Evolutionary conservation across 2,888 invertebrate genomes (phyloP), one percentile per base, ranked within the genome.

Genomic region (Drosophila algonquin): DNA sequence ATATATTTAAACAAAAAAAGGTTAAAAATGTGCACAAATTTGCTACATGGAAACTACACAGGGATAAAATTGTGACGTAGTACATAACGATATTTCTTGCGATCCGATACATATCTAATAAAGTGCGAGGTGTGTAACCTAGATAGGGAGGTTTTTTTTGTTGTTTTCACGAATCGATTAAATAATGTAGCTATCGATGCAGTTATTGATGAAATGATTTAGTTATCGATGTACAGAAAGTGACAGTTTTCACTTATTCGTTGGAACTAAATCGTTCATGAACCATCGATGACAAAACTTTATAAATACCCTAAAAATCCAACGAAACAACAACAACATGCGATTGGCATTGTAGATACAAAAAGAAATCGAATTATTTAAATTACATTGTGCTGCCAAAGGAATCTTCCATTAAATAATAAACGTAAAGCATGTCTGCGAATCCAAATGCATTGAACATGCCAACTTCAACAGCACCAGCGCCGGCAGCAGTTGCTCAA

Each of bases 401-500:
- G 18, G 12, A 21, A 4, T 2, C 5, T 14, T 24, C 14, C n/a
- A 46, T 12, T 16, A 40, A 40, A 40, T 56, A 21, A 27, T 46
- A 12, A n/a, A 14, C n/a, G 21, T 21, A 9, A 57, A 68, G 44
- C 30, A 67, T 67, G 67, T 69, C 69, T 45, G 18, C 24, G 14
- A 54, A 27, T 44, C n/a, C 24, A 18, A 40, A 24, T 24, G 57
- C 57, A 21, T n/a, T 44, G 69, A 68, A 18, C 45, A 67, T 67
- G 65, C 54, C 74, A 32, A 63, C 71, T 10, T 14, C 48, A 8
- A 55, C 64, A 14, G 30, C 50, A 21, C 54, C 74, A 40, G 54
- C 55, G 32, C 51, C 46, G 40, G 47, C 65, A 16, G 55, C 67
- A 16, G 47, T 67, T 51, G 59, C 56, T 27, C 60, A 60, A 35